A percentile compares a stretch with the other conserved stretches of the same genome.
These are phyloP conservation scores for Parochlus steinenii DNA, from an alignment of 2,888 invertebrate species.

Conservation along the genomic window DNA sequence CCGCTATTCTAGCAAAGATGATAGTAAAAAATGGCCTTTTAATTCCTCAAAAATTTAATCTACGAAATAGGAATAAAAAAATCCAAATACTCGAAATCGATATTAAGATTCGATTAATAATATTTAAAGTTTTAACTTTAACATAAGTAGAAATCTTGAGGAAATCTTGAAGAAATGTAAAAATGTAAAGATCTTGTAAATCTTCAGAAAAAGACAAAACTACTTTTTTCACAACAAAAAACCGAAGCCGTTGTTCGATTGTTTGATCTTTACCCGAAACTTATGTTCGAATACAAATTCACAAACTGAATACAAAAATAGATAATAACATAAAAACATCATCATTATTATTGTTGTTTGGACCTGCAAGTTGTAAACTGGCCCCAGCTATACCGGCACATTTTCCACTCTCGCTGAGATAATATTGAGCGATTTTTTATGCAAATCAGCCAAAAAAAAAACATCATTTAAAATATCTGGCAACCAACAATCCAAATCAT, in stretches of 20 bases:
- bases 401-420: neutral
- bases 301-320: constrained; percentile 2
- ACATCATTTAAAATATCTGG: neutral
- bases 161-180: neutral
- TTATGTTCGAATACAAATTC: neutral
- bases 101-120: constrained; percentile 12
- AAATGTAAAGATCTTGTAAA: constrained; percentile 1
- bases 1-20: too few species aligned
- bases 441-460: neutral
- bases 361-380: too few species aligned
- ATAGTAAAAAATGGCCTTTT: constrained; percentile 8
- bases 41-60: constrained; percentile 1
- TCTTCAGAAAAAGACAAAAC: neutral
- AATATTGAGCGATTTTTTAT: constrained; percentile 12
- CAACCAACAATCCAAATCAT: neutral
- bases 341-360: constrained; percentile 6
- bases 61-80: too few species aligned
- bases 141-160: neutral
- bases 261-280: constrained; percentile 8
- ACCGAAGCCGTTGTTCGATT: neutral
- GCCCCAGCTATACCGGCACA: neutral
- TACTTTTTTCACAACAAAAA: too few species aligned
- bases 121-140: neutral
- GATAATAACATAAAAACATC: constrained; percentile 11
- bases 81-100: neutral